Percentiles rank a stretch among this genome's conserved stretches.
These are phyloP conservation scores for Ophioderma brevispina DNA, from an alignment of 35 echinoderm and acorn worm genomes.

Conservation along the genomic window DNA sequence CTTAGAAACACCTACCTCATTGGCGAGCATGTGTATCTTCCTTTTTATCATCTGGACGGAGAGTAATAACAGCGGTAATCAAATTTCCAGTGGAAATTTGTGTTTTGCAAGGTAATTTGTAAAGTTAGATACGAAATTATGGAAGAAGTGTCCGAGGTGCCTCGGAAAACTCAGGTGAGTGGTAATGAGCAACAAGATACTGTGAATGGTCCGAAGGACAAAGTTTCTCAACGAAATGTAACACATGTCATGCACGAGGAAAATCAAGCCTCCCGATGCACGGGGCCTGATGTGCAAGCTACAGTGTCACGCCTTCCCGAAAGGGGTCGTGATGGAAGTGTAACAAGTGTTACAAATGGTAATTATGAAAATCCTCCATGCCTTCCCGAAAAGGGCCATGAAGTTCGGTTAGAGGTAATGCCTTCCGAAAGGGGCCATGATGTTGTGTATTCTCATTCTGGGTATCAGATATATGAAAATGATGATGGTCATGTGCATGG, in stretches of 20 bases:
- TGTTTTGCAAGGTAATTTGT: background rate
- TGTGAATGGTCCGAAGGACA: background rate
- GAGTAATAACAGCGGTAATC: background rate
- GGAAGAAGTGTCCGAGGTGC: background rate
- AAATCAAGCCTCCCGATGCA: background rate
- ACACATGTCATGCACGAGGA: background rate
- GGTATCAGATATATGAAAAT: background rate
- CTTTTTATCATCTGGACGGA: too few relatives aligned
- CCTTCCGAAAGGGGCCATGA: background rate
- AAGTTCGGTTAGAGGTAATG: background rate
- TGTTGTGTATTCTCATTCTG: background rate
- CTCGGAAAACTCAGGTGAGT: too few relatives aligned
- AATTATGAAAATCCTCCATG: background rate
- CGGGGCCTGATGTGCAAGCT: background rate
- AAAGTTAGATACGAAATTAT: background rate
- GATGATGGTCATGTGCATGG: background rate
- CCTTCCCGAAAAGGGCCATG: background rate
- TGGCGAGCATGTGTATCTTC: background rate
- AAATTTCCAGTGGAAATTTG: background rate
- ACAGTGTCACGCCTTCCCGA: background rate
- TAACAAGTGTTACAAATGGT: too few relatives aligned
- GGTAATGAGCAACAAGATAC: background rate
- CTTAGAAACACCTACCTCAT: background rate
- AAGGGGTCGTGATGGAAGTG: background rate
- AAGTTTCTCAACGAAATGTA: background rate